These are phyloP conservation scores for Tenebrio molitor DNA, from an alignment of 1,140 invertebrate genomes.

Conservation along the genomic window DNA sequence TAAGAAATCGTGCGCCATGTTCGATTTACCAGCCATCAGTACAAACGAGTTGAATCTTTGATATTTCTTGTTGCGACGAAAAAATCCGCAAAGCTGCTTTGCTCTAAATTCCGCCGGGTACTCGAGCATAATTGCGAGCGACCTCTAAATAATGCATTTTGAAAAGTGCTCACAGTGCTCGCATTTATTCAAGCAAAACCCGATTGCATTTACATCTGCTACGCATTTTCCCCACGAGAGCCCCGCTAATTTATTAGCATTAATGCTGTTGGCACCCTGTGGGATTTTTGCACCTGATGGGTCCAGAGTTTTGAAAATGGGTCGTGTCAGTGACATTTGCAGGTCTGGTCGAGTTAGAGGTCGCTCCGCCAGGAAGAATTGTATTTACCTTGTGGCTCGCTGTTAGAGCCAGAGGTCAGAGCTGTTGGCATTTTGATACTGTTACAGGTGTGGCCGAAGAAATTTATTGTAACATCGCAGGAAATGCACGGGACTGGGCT, in stretches of 20 bases:
- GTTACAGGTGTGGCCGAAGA: background rate
- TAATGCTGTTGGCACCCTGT: conserved; percentile 1
- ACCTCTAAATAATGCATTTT: conserved; percentile 26
- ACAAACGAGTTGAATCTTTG: conserved; percentile 4
- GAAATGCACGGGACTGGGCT: no score
- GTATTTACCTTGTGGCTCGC: background rate
- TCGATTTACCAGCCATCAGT: background rate
- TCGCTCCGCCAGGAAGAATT: background rate
- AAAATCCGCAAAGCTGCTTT: conserved; percentile 2
- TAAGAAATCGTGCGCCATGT: background rate
- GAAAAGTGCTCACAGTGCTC: conserved; percentile 19
- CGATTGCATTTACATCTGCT: conserved; percentile 20
- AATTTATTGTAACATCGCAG: background rate
- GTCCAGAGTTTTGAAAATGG: background rate
- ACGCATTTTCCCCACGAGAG: conserved; percentile 28
- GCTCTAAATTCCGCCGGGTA: conserved; percentile 11
- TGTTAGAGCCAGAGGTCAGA: background rate
- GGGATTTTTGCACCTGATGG: background rate
- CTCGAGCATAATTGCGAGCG: conserved; percentile 20
- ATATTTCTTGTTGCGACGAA: background rate
- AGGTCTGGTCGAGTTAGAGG: no score
- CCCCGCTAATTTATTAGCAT: conserved; percentile 14
- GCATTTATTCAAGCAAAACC: conserved; percentile 19
- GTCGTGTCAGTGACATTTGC: background rate
- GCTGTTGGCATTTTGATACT: background rate